Evolutionary conservation across 2,797 vertebrate genomes (phyloP).

Genomic region (Diglossa cyanea): DNA sequence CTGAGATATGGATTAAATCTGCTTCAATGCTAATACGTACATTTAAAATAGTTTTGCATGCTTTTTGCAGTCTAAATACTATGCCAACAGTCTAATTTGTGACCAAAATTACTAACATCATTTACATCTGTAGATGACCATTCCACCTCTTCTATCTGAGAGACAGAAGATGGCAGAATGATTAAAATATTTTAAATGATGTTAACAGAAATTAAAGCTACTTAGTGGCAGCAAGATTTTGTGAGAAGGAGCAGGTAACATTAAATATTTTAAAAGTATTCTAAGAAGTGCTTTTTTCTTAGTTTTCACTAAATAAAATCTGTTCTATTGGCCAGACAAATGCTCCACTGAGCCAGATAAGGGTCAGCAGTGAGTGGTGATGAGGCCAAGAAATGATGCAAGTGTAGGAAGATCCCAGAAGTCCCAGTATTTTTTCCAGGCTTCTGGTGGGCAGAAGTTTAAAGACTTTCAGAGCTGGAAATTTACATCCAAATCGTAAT

Average conservation of each 20-base stretch:
- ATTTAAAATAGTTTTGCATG: background rate
- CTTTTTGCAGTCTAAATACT: background rate
- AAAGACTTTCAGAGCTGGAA: background rate
- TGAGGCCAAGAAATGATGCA: background rate
- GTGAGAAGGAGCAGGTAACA: conserved; percentile 42
- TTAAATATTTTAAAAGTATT: conserved; percentile 58
- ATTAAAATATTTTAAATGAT: conserved; percentile 39
- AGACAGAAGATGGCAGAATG: conserved; percentile 49
- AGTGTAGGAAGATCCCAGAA: background rate
- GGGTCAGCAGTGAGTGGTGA: background rate
- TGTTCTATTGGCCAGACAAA: background rate
- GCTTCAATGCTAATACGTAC: background rate
- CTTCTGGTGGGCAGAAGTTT: background rate
- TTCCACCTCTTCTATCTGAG: conserved; percentile 16
- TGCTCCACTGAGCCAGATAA: background rate
- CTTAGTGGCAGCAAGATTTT: conserved; percentile 57
- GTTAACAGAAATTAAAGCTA: conserved; percentile 56
- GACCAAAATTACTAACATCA: background rate
- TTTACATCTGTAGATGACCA: background rate
- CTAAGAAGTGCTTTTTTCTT: background rate
- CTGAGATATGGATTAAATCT: background rate
- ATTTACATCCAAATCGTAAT: background rate
- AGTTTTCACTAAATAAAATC: background rate
- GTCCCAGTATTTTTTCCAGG: background rate
- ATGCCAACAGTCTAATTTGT: background rate